Evolutionary conservation across 2,888 invertebrate species (phyloP), one percentile per base, ranked within the genome.

Genomic region (Empis stercorea): DNA sequence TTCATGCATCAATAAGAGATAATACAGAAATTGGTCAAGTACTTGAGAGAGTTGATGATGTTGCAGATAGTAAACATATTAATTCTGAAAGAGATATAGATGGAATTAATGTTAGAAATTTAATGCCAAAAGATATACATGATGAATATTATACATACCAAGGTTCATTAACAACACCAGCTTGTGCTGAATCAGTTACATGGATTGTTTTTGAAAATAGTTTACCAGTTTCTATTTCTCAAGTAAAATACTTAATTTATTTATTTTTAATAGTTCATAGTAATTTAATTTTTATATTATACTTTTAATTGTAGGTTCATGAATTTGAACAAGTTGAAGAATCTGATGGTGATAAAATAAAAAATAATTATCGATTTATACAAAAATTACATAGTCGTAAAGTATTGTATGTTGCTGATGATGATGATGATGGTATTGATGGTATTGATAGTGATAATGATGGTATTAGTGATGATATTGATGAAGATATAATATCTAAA

Each of bases 151-250:
- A 66, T 49, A 73, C 80, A 23, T 86, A 86, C 59, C 66, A 75
- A 2, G 86, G 86, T 0, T 86, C 86, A 0, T 68, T 87, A 52
- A 86, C 86, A 3, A 84, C 85, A 0, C 86, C 86, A 10, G 71
- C 59, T 4, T 87, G 86, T 60, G 76, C 76, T 45, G 86, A 87
- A 62, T 74, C 74, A 0, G 83, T 86, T n/a, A 75, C 75, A 5
- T 86, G 86, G 84, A 80, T 83, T 23, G 74, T 87, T 3, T 68
- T 79, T 47, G 70, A 71, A 0, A 69, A 75, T 27, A 73, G 73
- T 17, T 64, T 75, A 40, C 71, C 74, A 2, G 68, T 79, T 40
- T 75, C 76, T 0, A 55, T 68, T 51, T 59, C 64, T 10, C 75
- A 75, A 66, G 74, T 75, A 55, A 51, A 47, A 30, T 23, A 32